Conservation (phyloP, 2,113 vertebrate species). For the Columbina picui region DNA sequence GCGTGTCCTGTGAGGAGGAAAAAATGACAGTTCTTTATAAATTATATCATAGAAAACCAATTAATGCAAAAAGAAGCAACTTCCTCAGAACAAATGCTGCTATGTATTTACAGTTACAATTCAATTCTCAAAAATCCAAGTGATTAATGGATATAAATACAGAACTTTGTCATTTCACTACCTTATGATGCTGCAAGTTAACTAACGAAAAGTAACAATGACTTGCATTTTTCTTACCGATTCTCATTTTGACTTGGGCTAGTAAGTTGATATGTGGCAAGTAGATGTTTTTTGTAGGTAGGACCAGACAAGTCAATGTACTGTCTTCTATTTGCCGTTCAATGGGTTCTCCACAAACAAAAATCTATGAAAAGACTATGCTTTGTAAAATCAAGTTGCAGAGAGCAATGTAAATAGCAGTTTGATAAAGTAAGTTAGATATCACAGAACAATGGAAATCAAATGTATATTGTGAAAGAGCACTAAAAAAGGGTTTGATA, state of each 20-base stretch:
- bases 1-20: constrained; percentile 67
- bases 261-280: constrained; percentile 84
- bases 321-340: constrained; percentile 56
- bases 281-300: constrained; percentile 84
- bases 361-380: constrained; percentile 74
- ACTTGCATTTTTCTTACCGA: constrained; percentile 79
- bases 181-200: background rate
- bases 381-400: constrained; percentile 8
- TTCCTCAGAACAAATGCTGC: background rate
- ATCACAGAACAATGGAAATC: background rate
- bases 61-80: background rate
- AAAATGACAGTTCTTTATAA: background rate
- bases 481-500: background rate
- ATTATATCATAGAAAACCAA: background rate
- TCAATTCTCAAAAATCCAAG: background rate
- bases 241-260: constrained; percentile 82
- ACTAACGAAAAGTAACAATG: background rate
- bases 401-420: background rate
- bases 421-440: background rate
- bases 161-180: background rate
- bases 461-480: background rate
- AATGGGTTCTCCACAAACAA: constrained; percentile 78
- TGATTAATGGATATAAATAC: background rate
- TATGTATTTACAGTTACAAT: background rate
- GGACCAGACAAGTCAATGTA: constrained; percentile 52